Percentiles rank a stretch among this genome's conserved stretches.
These are phyloP conservation scores for Drosophila dunni DNA, from an alignment of 1,140 invertebrate species.

Conservation along the genomic window DNA sequence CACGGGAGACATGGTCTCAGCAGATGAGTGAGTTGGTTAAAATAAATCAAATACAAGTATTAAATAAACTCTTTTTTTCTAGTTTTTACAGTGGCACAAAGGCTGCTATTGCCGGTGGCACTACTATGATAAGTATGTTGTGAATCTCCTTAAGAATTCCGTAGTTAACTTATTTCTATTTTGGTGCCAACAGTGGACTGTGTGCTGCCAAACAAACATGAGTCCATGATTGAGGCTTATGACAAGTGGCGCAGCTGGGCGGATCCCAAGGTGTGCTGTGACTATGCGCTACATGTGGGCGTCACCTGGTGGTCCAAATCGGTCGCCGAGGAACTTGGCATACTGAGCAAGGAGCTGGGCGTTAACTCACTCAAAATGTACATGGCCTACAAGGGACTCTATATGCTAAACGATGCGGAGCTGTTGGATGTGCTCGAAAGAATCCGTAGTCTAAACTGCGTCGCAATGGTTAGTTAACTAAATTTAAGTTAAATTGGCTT, in stretches of 20 bases:
- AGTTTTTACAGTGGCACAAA: constrained; percentile 94
- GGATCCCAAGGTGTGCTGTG: constrained; percentile 98
- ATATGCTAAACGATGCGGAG: constrained; percentile 96
- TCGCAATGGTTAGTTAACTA: constrained; percentile 89
- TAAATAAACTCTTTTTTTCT: not conserved
- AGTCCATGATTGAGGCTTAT: constrained; percentile 96
- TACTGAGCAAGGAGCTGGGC: constrained; percentile 91
- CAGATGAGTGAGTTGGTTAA: constrained; percentile 88
- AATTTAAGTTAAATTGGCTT: not conserved
- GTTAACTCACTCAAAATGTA: constrained; percentile 99
- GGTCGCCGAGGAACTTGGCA: constrained; percentile 92
- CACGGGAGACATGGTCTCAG: constrained; percentile 92
- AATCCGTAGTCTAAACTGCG: constrained; percentile 92
- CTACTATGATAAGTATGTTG: constrained; percentile 93
- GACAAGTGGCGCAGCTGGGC: constrained; percentile 95
- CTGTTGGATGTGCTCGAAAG: constrained; percentile 94
- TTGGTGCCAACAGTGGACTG: constrained; percentile 91
- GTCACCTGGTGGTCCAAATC: constrained; percentile 95
- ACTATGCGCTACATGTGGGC: constrained; percentile 97
- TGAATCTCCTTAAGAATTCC: not conserved
- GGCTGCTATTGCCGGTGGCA: constrained; percentile 95
- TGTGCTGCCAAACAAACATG: constrained; percentile 92
- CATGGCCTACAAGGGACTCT: constrained; percentile 97
- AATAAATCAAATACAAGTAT: not conserved
- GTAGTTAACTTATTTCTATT: not conserved